phyloP scores from a whole-genome alignment of 2,113 vertebrate genomes.

The Speoplatyrhinus poulsoni region DNA sequence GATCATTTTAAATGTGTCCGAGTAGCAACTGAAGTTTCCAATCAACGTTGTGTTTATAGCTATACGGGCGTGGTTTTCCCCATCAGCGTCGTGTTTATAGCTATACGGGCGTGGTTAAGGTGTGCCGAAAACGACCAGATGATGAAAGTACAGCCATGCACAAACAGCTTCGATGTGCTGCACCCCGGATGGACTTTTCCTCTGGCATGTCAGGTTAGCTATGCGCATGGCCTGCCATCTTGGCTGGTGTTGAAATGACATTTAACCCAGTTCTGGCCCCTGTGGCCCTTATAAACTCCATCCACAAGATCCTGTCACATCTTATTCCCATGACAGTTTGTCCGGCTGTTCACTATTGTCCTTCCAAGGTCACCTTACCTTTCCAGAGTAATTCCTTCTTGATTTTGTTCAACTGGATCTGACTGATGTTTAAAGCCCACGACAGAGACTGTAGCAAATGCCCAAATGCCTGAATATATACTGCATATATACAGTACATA shows the following conservation, averaged over 20 bases:
- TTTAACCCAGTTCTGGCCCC: conserved; percentile 48
- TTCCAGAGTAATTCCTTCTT: conserved; percentile 49
- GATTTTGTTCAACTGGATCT: conserved; percentile 71
- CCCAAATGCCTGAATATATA: conserved; percentile 31
- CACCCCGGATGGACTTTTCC: too few species aligned
- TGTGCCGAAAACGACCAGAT: too few species aligned
- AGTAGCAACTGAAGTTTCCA: too few species aligned
- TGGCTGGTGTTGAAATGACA: conserved; percentile 7
- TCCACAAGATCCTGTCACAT: conserved; percentile 16
- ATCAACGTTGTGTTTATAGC: too few species aligned
- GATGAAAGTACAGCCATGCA: too few species aligned
- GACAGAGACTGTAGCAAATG: conserved; percentile 49
- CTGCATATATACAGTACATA: too few species aligned
- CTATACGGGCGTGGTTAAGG: too few species aligned
- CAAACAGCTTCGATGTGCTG: too few species aligned
- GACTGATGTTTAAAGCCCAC: conserved; percentile 55
- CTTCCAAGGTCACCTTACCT: background rate
- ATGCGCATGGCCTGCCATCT: background rate
- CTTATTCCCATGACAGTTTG: conserved; percentile 30
- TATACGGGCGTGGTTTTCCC: too few species aligned
- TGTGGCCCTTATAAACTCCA: conserved; percentile 13
- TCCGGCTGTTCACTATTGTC: conserved; percentile 29
- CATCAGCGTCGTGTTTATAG: too few species aligned
- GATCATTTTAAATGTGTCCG: too few species aligned
- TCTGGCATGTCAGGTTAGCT: too few species aligned